A percentile compares a stretch with the other conserved stretches of the same genome.
These are phyloP conservation scores for Alloscopus bannaensis DNA, from an alignment of 2,888 invertebrate species.

Conservation along the genomic window DNA sequence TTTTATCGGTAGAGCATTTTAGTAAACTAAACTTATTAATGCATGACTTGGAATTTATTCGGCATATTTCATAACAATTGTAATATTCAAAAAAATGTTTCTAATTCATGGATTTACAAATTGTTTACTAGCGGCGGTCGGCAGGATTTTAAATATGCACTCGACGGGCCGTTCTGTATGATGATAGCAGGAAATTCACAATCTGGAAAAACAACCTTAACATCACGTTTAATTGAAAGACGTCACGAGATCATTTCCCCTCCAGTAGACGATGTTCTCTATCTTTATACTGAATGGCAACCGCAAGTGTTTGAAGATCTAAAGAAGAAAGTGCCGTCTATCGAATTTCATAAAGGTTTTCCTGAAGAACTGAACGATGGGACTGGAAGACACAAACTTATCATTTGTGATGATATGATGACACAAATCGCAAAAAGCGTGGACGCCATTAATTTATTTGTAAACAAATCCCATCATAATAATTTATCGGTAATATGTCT, in stretches of 20 bases:
- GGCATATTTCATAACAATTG: no score
- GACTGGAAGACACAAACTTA: conserved; percentile 1
- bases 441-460: conserved; percentile 24
- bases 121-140: no score
- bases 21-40: no score
- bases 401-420: conserved; percentile 47
- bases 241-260: conserved; percentile 25
- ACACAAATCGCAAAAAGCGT: conserved; percentile 24
- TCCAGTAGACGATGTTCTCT: conserved; percentile 21
- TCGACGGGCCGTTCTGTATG: conserved; percentile 27
- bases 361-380: conserved; percentile 39
- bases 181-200: conserved; percentile 24
- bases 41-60: no score
- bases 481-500: conserved; percentile 23
- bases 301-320: not conserved
- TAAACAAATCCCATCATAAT: conserved; percentile 21
- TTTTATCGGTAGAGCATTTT: no score
- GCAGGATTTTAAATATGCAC: conserved; percentile 18
- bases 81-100: no score
- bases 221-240: conserved; percentile 4
- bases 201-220: conserved; percentile 23
- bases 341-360: conserved; percentile 39
- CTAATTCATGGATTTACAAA: no score
- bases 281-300: conserved; percentile 38
- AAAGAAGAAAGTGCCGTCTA: not conserved